Evolutionary conservation across 2,888 invertebrate genomes (phyloP), one percentile per base, ranked within the genome.

Genomic region (Chalcosyrphus nemorum): DNA sequence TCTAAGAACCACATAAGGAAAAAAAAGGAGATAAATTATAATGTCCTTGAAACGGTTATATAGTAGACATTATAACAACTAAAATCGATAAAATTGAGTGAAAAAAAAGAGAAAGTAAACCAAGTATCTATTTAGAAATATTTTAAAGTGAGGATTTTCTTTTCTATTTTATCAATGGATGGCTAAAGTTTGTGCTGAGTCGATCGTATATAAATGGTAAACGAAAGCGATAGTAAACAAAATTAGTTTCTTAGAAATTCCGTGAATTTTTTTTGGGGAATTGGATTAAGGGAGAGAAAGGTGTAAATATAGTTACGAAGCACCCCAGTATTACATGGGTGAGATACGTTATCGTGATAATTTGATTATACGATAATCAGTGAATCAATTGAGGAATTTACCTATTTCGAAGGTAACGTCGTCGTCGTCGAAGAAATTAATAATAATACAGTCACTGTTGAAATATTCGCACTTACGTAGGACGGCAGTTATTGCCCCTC

Each of bases 21-120:
- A 29, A 27, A 41, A 15, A 29, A 52, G 29, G 29, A 72, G 59
- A 61, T 52, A 72, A 32, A 61, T 71, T 59, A 19, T 29, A 38
- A 61, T 72, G 71, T 72, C 71, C 71, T 72, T 72, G 52, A 61
- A 72, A 59, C 21, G 41, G 45, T 2, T 24, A 9, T 32, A 9
- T 32, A 52, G 41, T 50, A 17, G 47, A 27, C 13, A 15, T 13
- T 29, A 17, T 17, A 41, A 35, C 24, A 7, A 32, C 32, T 24
- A 19, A 72, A 72, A 72, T 72, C 59, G 52, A 72, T 72, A 61
- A 72, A 61, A 52, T 41, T 50, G 38, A 41, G 29, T 9, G 59
- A 13, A 17, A 24, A 24, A n/a, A 11, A 66, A 50, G 21, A 59
- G 59, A 61, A 57, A 61, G 45, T 45, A 15, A 45, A 45, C 19